These are phyloP conservation scores for Xerus inauris DNA, from an alignment of 2,113 vertebrate species.

Conservation along the genomic window DNA sequence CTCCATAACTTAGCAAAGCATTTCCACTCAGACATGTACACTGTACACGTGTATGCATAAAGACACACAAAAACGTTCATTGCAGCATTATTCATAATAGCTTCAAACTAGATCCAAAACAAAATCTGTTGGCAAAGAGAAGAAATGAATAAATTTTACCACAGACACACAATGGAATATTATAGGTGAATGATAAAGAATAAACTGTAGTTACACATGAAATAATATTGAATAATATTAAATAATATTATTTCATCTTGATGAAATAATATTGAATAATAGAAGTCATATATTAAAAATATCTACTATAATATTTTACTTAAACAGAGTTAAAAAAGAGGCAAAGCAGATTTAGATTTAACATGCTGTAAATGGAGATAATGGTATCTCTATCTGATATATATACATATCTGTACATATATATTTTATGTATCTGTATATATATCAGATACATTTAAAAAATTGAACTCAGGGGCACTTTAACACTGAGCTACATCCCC, in stretches of 20 bases:
- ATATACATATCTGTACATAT: no score
- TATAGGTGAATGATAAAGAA: neutral
- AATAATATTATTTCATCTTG: no score
- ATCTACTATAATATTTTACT: neutral
- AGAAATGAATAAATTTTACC: neutral
- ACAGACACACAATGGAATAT: neutral
- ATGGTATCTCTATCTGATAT: no score
- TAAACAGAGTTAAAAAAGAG: neutral
- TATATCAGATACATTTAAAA: no score
- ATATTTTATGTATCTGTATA: no score
- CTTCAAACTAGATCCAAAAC: neutral
- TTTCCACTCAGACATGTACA: neutral
- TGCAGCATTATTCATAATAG: neutral
- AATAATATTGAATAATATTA: neutral
- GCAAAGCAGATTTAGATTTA: neutral
- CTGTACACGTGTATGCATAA: neutral
- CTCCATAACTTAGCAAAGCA: neutral
- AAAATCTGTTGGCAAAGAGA: neutral
- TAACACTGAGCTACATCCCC: no score
- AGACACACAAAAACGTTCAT: neutral
- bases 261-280: neutral
- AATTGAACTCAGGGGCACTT: no score
- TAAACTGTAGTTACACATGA: neutral
- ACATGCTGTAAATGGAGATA: neutral
- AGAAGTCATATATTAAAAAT: neutral